Base-by-base conservation (phyloP, 2,113 vertebrate species). In the Hippocampus abdominalis region DNA sequence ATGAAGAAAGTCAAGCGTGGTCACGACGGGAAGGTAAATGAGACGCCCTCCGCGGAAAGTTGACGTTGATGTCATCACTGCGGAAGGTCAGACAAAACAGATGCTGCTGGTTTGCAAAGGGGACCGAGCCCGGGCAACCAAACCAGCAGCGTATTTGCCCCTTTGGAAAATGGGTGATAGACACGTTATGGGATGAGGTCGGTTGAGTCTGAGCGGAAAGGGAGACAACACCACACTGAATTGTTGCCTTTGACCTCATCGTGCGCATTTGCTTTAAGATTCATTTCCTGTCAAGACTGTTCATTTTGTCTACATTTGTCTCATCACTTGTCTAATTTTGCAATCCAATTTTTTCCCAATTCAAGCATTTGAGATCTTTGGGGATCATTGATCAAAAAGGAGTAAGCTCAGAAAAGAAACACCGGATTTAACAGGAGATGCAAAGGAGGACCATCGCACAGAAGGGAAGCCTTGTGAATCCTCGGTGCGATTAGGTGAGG, bases 51-150 rank as follows among this genome's bases (percentile, higher is more conserved):
- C n/a, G n/a, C n/a, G n/a, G n/a, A n/a, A 72, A 70, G 73, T 69
- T 77, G 66, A 86, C 72, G 78, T 77, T 76, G 64, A 84, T 49
- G 81, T 87, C 87, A 86, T 89, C 87, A 89, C 84, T 88, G 86
- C 76, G 66, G 89, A 85, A 89, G 87, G 85, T 89, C 86, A 89
- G 86, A 90, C 88, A 86, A 86, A 76, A 75, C 65, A 78, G 87
- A 85, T 85, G 83, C 84, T 86, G 83, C 82, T 80, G 86, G 79
- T 84, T 79, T n/a, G 29, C 40, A n/a, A 48, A 57, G 57, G 67
- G n/a, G n/a, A n/a, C n/a, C n/a, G n/a, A n/a, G n/a, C n/a, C n/a
- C n/a, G n/a, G n/a, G n/a, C n/a, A n/a, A n/a, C n/a, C n/a, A 60
- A 71, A 85, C 82, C 81, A 79, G 40, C 8, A 84, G 81, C 77